Base-by-base conservation (phyloP, 2,888 invertebrate species). In the Drosophila basisetae region DNA sequence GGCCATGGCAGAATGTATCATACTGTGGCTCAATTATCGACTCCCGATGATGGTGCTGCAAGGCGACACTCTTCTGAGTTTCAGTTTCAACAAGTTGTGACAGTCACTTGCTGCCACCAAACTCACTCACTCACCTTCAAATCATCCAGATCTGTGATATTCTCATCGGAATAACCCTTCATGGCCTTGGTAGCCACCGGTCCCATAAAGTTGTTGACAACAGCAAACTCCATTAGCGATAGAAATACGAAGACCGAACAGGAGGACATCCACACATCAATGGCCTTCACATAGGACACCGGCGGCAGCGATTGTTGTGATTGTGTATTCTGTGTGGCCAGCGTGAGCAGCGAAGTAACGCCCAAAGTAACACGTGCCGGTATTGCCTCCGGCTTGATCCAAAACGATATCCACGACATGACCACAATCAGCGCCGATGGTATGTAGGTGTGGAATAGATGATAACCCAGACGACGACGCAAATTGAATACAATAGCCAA, bases 351-450 rank as follows among this genome's bases (percentile, higher is more conserved):
- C 0, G 97, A 97, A 0, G 97, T 97, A 31, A 97, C 97, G 56
- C 98, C 98, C 25, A 98, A 94, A 0, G 98, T 98, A 68, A 98
- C 97, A 69, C 98, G 95, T 0, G 98, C 98, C 0, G 98, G 98
- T 83, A 97, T 97, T 9, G 98, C 98, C 93, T 98, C 98, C 0
- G 97, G 97, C 90, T 97, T 98, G 89, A 98, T 98, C 98, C 98
- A 98, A 94, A 98, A 98, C 0, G 98, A 98, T 83, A 98, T 98
- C 98, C 98, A 98, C 73, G 97, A 98, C 97, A 98, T 97, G 68
- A 98, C 97, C 54, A 98, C 98, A 91, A 98, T 98, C 80, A 98
- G 94, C 0, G 97, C 97, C 2, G 98, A 97, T 0, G 98, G 98
- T 85, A 98, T 97, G 93, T 98, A 98, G 0, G 98, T 98, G 94